A percentile compares a stretch with the other conserved stretches of the same genome.
Conservation (phyloP, 2,113 vertebrate genomes). For the Vicugna pacos region DNA sequence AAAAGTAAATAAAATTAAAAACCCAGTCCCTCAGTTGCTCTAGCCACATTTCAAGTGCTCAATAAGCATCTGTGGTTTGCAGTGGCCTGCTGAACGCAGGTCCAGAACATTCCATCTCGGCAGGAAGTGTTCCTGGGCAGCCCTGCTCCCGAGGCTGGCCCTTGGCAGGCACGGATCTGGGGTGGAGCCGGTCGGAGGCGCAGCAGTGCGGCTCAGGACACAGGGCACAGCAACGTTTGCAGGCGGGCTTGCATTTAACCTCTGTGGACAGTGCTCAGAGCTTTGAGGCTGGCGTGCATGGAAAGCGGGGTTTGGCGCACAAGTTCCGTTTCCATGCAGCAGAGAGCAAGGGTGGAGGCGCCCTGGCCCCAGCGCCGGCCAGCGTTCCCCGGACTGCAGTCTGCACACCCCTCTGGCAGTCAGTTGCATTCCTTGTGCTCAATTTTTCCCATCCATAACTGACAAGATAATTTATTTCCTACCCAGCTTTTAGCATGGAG, state of each 20-base stretch:
- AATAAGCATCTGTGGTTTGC: background rate
- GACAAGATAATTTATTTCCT: background rate
- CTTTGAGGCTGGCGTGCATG: no score
- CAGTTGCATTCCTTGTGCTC: background rate
- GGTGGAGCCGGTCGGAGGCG: background rate
- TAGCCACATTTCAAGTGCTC: background rate
- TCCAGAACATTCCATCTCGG: background rate
- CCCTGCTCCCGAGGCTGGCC: background rate
- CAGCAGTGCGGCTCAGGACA: background rate
- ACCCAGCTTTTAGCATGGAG: background rate
- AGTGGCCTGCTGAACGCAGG: background rate
- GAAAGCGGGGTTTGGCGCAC: background rate
- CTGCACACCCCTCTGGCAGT: no score
- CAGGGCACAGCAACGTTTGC: background rate
- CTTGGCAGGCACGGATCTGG: fast-evolving
- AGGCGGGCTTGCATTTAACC: background rate
- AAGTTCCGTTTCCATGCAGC: background rate
- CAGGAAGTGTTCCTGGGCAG: background rate
- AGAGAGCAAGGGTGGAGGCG: background rate
- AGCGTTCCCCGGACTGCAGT: background rate
- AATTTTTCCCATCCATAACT: background rate
- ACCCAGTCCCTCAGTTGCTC: background rate
- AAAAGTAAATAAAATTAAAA: background rate
- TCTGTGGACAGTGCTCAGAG: background rate
- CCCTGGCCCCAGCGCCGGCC: background rate